These are phyloP conservation scores for Orthosia cruda DNA, from an alignment of 2,888 invertebrate species.

Conservation along the genomic window DNA sequence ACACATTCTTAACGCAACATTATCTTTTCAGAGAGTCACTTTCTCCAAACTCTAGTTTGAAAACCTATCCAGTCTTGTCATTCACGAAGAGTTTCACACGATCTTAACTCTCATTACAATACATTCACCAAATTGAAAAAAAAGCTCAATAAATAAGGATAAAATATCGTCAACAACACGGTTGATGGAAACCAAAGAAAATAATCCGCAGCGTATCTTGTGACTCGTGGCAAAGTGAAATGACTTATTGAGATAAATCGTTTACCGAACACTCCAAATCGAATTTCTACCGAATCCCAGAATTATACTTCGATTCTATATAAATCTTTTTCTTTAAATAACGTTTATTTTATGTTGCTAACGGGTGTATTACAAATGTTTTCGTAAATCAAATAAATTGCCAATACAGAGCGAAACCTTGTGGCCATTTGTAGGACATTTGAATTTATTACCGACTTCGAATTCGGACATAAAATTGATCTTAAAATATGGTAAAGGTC, in stretches of 20 bases:
- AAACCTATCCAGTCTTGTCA: too few species aligned
- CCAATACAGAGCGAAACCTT: constrained; percentile 18
- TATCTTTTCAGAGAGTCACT: too few species aligned
- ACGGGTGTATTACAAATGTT: constrained; percentile 44
- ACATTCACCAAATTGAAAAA: background rate
- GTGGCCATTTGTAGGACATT: constrained; percentile 18
- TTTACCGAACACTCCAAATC: constrained; percentile 78
- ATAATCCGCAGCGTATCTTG: constrained; percentile 67
- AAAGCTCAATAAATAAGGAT: background rate
- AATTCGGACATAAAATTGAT: constrained; percentile 5
- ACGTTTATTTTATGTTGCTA: constrained; percentile 56
- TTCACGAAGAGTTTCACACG: too few species aligned
- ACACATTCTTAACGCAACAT: too few species aligned
- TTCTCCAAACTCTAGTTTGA: too few species aligned
- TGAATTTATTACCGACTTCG: constrained; percentile 19
- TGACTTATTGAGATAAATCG: constrained; percentile 81
- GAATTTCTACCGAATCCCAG: constrained; percentile 70
- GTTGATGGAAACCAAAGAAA: constrained; percentile 18
- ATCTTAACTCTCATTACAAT: too few species aligned
- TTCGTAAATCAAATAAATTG: constrained; percentile 60
- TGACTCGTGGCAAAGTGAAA: constrained; percentile 69
- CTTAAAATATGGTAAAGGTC: background rate
- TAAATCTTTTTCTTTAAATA: constrained; percentile 64
- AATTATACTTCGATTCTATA: constrained; percentile 62
- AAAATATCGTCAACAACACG: constrained; percentile 6